phyloP scores from a whole-genome alignment of 2,113 vertebrate species.

The Gymnarchus niloticus region DNA sequence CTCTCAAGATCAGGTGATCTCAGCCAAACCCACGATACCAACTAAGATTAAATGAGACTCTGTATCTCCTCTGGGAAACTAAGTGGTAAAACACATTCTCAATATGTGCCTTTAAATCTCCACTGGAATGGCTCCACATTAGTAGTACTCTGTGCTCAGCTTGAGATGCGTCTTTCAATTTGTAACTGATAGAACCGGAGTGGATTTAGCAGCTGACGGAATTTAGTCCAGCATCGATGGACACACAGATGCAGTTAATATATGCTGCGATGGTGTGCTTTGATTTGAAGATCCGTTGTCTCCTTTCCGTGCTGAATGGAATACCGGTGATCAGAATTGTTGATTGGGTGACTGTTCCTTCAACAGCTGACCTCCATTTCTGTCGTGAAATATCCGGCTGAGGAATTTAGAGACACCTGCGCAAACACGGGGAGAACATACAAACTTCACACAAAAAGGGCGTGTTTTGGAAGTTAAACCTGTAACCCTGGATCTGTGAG shows the following conservation, averaged over 20 bases:
- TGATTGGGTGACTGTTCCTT: no score
- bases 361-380: background rate
- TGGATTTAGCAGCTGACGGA: background rate
- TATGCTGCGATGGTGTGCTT: background rate
- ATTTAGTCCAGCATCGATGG: no score
- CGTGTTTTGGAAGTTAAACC: background rate
- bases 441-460: background rate
- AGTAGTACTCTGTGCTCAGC: background rate
- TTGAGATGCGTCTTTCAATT: background rate
- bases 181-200: background rate
- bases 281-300: background rate
- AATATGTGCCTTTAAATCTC: background rate
- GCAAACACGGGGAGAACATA: background rate
- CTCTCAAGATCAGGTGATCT: background rate
- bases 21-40: background rate
- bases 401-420: background rate
- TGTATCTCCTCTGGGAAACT: background rate
- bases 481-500: background rate
- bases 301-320: no score
- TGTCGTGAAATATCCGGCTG: background rate
- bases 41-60: background rate
- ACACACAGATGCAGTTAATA: no score
- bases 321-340: no score
- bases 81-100: background rate
- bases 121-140: background rate